Evolutionary conservation across 2,888 invertebrate species (phyloP).

Genomic region (Scaeva pyrastri): DNA sequence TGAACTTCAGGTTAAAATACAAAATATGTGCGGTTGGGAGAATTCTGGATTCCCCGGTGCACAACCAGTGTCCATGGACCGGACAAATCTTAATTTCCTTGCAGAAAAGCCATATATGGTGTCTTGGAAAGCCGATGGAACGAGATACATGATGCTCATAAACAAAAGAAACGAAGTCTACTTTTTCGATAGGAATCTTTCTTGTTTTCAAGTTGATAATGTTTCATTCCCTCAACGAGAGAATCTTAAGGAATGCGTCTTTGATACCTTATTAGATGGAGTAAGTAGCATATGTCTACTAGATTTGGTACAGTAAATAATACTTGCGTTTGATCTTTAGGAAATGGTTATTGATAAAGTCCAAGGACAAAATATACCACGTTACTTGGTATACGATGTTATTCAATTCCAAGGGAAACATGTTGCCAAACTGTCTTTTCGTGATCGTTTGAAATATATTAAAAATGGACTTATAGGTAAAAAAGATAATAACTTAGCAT

Average conservation of each 20-base stretch:
- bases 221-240: conserved; percentile 92
- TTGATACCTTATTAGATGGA: conserved; percentile 95
- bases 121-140: conserved; percentile 99
- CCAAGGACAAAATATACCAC: conserved; percentile 89
- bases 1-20: conserved; percentile 90
- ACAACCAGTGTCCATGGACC: conserved; percentile 98
- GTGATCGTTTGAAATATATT: conserved; percentile 91
- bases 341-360: conserved; percentile 98
- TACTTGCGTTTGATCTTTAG: conserved; percentile 84
- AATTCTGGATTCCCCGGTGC: conserved; percentile 95
- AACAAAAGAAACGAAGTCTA: conserved; percentile 93
- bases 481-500: neutral
- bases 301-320: neutral
- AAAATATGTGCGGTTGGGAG: conserved; percentile 92
- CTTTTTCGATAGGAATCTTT: conserved; percentile 97
- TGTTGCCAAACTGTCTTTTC: conserved; percentile 91
- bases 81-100: conserved; percentile 90
- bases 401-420: conserved; percentile 92
- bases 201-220: conserved; percentile 93
- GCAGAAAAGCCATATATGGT: conserved; percentile 94
- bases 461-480: conserved; percentile 88
- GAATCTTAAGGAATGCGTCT: conserved; percentile 89
- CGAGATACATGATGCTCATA: conserved; percentile 98
- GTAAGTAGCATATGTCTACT: conserved; percentile 85
- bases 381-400: conserved; percentile 98